Base-by-base conservation (phyloP, 2,797 vertebrate species). In the Silurus aristotelis region DNA sequence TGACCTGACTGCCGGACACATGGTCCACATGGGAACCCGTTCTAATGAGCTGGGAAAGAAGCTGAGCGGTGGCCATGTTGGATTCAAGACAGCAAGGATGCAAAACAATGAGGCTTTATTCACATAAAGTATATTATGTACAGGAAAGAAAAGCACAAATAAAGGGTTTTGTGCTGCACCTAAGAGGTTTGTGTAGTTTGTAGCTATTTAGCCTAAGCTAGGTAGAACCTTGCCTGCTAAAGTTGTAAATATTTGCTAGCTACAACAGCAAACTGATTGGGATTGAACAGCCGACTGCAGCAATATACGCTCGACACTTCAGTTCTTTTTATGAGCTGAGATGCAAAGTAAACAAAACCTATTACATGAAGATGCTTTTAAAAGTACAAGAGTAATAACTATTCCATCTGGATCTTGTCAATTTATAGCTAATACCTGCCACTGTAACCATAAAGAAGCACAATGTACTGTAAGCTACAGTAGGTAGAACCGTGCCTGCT, bases 1-100 rank as follows among this genome's bases (percentile, higher is more conserved):
- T 78, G 27, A 79, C 71, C 71, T 22, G 20, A 64, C 46, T 43
- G 58, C 43, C 46, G 80, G 76, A 66, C 71, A 77, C 70, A 89
- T 86, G 63, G 38, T 56, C 64, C 38, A 38, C 38, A 38, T 52
- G 48, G 48, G 48, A 52, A 52, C 17, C 61, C 31, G 14, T 4
- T 27, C 71, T 82, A 85, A 85, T 60, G 79, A 82, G 63, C 38
- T 15, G 64, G 31, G 67, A 63, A 27, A 52, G 64, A 68, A 27
- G 81, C 55, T 83, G 77, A 84, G 66, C 61, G 48, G 52, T 10
- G 31, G 31, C 83, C 38, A 77, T 20, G 15, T 64, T 52, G 82
- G 82, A 27, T 63, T 55, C 2, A 48, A 19, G 52, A 27, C 27
- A n/a, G n/a, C 61, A 63, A 61, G 56, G 20, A 38, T 14, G 19